A percentile compares a stretch with the other conserved stretches of the same genome.
phyloP scores from a whole-genome alignment of 2,113 vertebrate species.

The Channa argus region DNA sequence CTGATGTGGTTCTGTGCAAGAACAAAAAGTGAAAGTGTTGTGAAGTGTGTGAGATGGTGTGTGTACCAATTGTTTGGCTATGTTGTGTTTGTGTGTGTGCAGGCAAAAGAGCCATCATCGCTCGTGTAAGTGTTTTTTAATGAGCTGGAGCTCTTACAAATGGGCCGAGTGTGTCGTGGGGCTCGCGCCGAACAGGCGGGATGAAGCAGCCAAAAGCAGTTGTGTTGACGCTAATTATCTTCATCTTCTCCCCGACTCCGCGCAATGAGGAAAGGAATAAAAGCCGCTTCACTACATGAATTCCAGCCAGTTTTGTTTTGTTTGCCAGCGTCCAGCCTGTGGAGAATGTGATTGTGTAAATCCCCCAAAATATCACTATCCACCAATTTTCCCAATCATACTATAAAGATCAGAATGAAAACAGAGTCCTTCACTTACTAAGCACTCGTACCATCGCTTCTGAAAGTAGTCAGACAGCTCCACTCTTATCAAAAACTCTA shows the following conservation, averaged over 20 bases:
- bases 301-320: not conserved
- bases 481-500: no score
- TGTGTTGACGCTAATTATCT: conserved; percentile 48
- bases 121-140: conserved; percentile 63
- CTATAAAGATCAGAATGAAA: no score
- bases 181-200: conserved; percentile 41
- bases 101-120: conserved; percentile 47
- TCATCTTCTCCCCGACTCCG: conserved; percentile 18
- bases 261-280: conserved; percentile 13
- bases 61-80: not conserved
- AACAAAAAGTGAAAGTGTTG: conserved; percentile 22
- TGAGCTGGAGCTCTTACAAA: conserved; percentile 62
- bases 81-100: conserved; percentile 5
- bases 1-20: conserved; percentile 1
- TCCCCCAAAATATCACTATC: no score
- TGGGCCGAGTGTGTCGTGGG: conserved; percentile 37
- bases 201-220: conserved; percentile 43
- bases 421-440: no score
- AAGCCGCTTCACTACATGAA: conserved; percentile 20
- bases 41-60: conserved; percentile 20
- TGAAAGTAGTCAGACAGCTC: no score
- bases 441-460: no score
- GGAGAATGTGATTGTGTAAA: not conserved
- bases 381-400: no score
- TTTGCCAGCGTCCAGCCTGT: not conserved